Conservation (phyloP, 2,113 vertebrate species). For the Marmota monax region DNA sequence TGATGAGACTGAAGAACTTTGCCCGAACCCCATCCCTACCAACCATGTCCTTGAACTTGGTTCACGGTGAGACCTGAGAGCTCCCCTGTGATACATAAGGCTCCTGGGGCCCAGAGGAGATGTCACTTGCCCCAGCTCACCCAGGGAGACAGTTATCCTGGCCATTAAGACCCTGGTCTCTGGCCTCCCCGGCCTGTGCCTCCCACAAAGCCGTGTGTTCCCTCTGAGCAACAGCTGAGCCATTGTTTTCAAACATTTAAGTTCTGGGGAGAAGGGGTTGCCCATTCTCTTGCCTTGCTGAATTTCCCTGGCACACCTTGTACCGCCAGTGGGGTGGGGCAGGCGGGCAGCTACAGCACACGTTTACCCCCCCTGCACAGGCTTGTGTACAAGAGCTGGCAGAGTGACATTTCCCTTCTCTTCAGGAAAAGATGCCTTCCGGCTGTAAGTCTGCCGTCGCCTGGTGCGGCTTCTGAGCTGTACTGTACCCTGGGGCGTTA, state of each 20-base stretch:
- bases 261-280: neutral
- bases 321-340: neutral
- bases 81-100: neutral
- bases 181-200: neutral
- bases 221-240: neutral
- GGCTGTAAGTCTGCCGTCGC: neutral
- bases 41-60: neutral
- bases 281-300: neutral
- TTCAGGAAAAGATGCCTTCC: neutral
- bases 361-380: too few relatives aligned
- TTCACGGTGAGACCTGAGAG: neutral
- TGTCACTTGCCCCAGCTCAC: neutral
- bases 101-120: neutral
- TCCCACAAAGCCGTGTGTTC: neutral
- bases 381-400: neutral
- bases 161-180: neutral
- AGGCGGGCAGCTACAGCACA: accelerated
- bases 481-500: accelerated
- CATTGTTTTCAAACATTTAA: neutral
- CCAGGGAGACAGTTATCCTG: neutral
- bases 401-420: neutral
- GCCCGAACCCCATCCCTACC: neutral
- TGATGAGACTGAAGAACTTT: neutral
- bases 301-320: neutral
- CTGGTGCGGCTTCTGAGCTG: neutral